Evolutionary conservation across 2,113 vertebrate genomes (phyloP).

Genomic region (Pitta sordida): DNA sequence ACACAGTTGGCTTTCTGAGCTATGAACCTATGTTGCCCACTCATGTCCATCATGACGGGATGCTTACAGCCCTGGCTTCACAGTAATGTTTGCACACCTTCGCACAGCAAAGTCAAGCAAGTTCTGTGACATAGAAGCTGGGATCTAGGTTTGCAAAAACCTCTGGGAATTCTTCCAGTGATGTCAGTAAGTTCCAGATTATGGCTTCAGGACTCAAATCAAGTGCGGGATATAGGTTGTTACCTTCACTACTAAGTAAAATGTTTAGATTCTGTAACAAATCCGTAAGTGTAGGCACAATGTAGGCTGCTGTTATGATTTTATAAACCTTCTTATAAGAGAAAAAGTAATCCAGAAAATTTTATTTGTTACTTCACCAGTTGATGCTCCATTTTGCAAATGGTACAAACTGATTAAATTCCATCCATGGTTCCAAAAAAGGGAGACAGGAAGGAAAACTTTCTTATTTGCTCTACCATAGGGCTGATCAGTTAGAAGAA

Average conservation of each 20-base stretch:
- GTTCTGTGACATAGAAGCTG: neutral
- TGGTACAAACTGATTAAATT: neutral
- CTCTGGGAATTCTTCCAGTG: neutral
- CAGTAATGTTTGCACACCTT: neutral
- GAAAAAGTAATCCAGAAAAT: neutral
- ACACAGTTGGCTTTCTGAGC: neutral
- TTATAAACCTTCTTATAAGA: neutral
- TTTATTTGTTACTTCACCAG: neutral
- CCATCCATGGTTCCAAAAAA: neutral
- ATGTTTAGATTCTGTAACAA: neutral
- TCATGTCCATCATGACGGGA: neutral
- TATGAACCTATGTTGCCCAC: neutral
- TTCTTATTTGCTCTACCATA: neutral
- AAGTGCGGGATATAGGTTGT: neutral
- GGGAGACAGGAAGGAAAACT: neutral
- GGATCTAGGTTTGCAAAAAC: neutral
- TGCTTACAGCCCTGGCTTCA: neutral
- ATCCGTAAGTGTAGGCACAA: neutral
- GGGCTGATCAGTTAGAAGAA: neutral
- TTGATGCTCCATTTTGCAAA: neutral
- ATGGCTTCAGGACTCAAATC: neutral
- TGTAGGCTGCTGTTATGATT: neutral
- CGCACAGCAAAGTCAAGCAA: neutral
- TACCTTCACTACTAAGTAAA: neutral
- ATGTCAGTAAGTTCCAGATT: neutral